These are phyloP conservation scores for Microtus oregoni DNA, from an alignment of 2,113 vertebrate species.

Conservation along the genomic window DNA sequence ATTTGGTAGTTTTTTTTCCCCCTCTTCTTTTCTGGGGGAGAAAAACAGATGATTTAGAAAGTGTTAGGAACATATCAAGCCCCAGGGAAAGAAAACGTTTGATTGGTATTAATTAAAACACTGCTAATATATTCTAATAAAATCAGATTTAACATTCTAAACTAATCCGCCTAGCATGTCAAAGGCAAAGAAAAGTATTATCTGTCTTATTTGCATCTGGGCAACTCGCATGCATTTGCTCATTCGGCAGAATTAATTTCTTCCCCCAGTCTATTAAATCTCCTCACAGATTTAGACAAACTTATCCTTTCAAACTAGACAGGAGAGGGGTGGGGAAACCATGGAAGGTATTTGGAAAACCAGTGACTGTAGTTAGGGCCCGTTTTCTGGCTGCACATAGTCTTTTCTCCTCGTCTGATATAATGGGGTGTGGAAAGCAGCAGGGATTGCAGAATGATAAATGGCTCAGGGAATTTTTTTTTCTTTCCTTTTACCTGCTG, in stretches of 20 bases:
- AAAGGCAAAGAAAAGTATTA: slow-evolving; percentile 59
- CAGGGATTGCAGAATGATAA: slow-evolving; percentile 34
- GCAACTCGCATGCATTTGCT: slow-evolving; percentile 37
- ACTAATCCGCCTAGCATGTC: slow-evolving; percentile 74
- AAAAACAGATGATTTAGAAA: slow-evolving; percentile 69
- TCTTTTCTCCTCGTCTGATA: slow-evolving; percentile 80
- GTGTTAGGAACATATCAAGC: slow-evolving; percentile 57
- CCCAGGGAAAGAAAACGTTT: slow-evolving; percentile 75
- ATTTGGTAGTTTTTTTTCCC: neutral
- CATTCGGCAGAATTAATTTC: slow-evolving; percentile 81
- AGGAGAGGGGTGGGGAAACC: slow-evolving; percentile 42
- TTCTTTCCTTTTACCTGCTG: slow-evolving; percentile 74
- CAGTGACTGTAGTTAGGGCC: slow-evolving; percentile 48
- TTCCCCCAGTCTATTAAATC: slow-evolving; percentile 82
- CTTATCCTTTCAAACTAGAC: slow-evolving; percentile 84
- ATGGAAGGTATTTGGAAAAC: slow-evolving; percentile 73
- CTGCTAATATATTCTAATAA: slow-evolving; percentile 73
- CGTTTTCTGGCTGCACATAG: slow-evolving; percentile 76
- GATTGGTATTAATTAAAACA: slow-evolving; percentile 77
- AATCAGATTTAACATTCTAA: slow-evolving; percentile 73
- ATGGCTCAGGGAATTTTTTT: slow-evolving; percentile 9
- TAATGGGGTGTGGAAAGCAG: slow-evolving; percentile 42
- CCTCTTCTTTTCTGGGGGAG: neutral
- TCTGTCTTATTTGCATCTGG: slow-evolving; percentile 69
- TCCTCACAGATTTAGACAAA: slow-evolving; percentile 79